Evolutionary conservation across 2,888 invertebrate genomes (phyloP).

Genomic region (Syrista parreyssii): DNA sequence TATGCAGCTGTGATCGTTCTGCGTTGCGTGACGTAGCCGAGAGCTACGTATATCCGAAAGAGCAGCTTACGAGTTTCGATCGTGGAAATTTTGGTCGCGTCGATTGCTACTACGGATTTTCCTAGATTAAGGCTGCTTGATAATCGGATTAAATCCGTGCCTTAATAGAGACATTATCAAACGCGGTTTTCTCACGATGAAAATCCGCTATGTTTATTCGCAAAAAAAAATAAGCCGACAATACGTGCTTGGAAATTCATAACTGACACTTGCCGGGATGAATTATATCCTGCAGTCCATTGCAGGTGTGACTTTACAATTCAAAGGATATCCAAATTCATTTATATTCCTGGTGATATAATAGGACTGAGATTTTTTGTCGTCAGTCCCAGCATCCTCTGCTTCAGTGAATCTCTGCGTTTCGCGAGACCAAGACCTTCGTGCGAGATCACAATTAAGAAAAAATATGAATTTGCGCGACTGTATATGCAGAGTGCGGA

Average conservation of each 20-base stretch:
- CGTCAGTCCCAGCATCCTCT: neutral
- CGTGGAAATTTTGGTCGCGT: neutral
- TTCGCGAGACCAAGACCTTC: neutral
- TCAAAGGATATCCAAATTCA: neutral
- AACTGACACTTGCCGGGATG: neutral
- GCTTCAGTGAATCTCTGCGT: neutral
- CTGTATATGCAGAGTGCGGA: constrained; percentile 5
- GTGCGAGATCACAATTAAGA: neutral
- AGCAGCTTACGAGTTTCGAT: neutral
- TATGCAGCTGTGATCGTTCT: neutral
- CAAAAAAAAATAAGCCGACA: neutral
- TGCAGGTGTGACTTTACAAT: neutral
- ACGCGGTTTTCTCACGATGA: neutral
- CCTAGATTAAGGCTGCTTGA: neutral
- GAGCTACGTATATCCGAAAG: neutral
- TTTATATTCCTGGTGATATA: neutral
- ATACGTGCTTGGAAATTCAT: neutral
- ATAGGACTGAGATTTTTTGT: neutral
- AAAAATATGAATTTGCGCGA: constrained; percentile 20
- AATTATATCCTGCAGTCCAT: neutral
- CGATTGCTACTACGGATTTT: neutral
- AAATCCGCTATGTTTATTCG: neutral
- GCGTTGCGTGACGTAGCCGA: neutral
- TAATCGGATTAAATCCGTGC: constrained; percentile 36
- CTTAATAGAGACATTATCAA: constrained; percentile 35